Percentiles rank a stretch among this genome's conserved stretches.
Conservation (phyloP, 2,888 invertebrate species). For the Sesia apiformis region DNA sequence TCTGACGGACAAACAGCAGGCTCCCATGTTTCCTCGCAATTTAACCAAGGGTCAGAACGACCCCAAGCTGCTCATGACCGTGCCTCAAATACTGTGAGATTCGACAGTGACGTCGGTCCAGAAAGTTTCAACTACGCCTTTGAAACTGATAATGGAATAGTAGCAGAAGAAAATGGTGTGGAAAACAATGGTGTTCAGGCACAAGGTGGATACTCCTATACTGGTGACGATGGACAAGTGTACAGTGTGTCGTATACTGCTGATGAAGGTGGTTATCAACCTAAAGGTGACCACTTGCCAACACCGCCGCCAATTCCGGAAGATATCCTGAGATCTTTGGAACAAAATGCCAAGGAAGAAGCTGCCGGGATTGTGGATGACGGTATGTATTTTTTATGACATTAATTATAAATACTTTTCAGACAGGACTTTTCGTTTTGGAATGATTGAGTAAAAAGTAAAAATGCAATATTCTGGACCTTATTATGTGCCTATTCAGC, state of each 20-base stretch:
- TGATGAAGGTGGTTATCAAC: constrained; percentile 47
- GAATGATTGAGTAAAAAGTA: too few species aligned
- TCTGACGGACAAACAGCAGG: neutral
- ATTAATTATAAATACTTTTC: too few species aligned
- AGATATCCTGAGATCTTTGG: constrained; percentile 48
- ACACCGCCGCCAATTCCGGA: constrained; percentile 54
- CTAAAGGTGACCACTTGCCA: constrained; percentile 50
- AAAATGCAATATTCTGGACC: too few species aligned
- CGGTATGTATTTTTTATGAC: constrained; percentile 34
- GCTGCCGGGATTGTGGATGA: constrained; percentile 52
- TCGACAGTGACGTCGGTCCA: constrained; percentile 37
- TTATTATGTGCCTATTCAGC: too few species aligned
- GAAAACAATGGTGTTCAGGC: constrained; percentile 42
- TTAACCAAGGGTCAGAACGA: constrained; percentile 17
- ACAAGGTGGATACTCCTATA: constrained; percentile 51
- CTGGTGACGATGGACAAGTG: constrained; percentile 52
- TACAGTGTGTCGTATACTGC: constrained; percentile 57
- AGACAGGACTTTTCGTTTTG: too few species aligned
- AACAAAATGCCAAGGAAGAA: constrained; percentile 52
- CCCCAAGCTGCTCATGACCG: constrained; percentile 36
- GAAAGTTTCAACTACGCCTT: constrained; percentile 47
- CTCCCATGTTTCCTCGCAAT: neutral
- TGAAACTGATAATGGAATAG: constrained; percentile 56
- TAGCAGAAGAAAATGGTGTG: constrained; percentile 44
- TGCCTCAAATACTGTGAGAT: constrained; percentile 34